Percentiles rank a stretch among this genome's conserved stretches.
These are phyloP conservation scores for Sturnira hondurensis DNA, from an alignment of 2,113 vertebrate genomes.

Conservation along the genomic window DNA sequence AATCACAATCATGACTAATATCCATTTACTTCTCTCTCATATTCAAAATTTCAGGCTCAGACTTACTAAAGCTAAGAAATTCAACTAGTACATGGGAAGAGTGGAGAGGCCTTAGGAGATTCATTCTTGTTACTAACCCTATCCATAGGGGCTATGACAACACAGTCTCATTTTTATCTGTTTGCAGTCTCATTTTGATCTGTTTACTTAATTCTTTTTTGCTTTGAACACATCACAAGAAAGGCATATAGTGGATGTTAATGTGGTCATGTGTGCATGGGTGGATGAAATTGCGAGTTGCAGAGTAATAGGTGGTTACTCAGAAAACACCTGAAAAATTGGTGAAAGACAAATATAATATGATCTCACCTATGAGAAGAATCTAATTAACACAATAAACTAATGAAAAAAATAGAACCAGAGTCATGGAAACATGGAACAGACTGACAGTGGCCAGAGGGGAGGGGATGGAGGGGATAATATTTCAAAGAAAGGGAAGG, in stretches of 20 bases:
- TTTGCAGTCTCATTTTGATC: neutral
- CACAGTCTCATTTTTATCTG: neutral
- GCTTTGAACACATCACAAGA: neutral
- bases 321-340: neutral
- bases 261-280: neutral
- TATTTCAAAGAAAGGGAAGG: no score
- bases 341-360: no score
- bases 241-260: neutral
- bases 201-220: neutral
- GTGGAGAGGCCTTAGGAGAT: neutral
- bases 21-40: neutral
- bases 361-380: no score
- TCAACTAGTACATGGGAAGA: neutral
- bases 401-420: no score
- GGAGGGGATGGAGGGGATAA: no score
- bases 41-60: neutral
- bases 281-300: neutral
- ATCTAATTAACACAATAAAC: no score
- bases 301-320: neutral
- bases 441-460: no score
- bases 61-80: neutral
- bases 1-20: slow-evolving; percentile 10
- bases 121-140: neutral
- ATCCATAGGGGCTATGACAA: neutral
- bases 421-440: no score